Base-by-base conservation (phyloP, 2,113 vertebrate genomes). In the Petrocephalus zakoni region DNA sequence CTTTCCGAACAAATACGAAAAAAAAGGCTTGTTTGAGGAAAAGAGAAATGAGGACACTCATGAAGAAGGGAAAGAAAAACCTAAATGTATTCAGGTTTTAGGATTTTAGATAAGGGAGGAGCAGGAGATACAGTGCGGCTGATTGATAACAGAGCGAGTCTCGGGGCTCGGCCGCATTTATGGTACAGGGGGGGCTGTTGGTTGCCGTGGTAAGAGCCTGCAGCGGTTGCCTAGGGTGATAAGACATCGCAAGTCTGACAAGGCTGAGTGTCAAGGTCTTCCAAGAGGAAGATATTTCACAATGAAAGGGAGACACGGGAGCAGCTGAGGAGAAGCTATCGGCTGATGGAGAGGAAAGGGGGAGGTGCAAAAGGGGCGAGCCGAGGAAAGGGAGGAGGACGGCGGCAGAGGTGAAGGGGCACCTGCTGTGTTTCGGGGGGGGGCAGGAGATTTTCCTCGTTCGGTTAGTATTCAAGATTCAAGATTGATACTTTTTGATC, bases 261-360 rank as follows among this genome's bases (percentile, higher is more conserved):
- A 96, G 95, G 95, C 94, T 96, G 95, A 95, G 95, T 96, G 96
- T 96, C 95, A 96, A 96, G 96, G 96, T 96, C 96, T 96, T 95
- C 95, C 95, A 96, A 93, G 93, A 95, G 95, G 95, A 95, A 93
- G 96, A 96, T 96, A 96, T 95, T 96, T 96, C 95, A 95, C 95
- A 95, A 96, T 95, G 94, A 94, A 89, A 88, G 78, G 58, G 55
- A 51, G 94, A 94, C 93, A n/a, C 56, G 72, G 87, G 64, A 89
- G 87, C 78, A 88, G 64, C 56, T 52, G 89, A 49, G 42, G 78
- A 75, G 75, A 87, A 88, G 81, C 53, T 81, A 86, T 86, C 88
- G 86, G 85, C 55, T 89, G 89, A 90, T 2, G 89, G 88, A 82
- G 61, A 88, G 87, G 82, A 49, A 86, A 88, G 87, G 88, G 84